Conservation (phyloP, 2,888 invertebrate species). For the Epiblema foenella region DNA sequence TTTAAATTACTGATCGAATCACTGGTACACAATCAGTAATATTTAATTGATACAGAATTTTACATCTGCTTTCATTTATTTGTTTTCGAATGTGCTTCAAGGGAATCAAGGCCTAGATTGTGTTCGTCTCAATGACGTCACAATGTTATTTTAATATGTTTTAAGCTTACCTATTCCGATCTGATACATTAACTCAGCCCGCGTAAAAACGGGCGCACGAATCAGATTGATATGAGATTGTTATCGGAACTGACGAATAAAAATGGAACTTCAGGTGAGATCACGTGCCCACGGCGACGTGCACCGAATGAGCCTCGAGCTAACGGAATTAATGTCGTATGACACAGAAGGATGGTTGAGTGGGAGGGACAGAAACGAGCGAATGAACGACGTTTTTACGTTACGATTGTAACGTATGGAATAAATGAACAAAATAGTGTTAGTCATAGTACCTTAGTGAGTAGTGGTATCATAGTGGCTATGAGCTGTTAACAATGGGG, state of each 20-base stretch:
- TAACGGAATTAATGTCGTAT: slow-evolving; percentile 30
- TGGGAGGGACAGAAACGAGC: neutral
- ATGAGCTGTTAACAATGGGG: too few species aligned
- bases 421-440: too few species aligned
- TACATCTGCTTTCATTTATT: slow-evolving; percentile 15
- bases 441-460: too few species aligned
- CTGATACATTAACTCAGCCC: neutral
- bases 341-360: slow-evolving; percentile 1
- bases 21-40: neutral
- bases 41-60: neutral
- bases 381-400: neutral
- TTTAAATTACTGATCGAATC: neutral
- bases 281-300: slow-evolving; percentile 43
- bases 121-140: neutral
- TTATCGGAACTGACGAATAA: neutral
- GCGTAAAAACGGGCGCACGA: neutral
- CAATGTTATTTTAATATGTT: neutral
- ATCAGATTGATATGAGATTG: neutral
- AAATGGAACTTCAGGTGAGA: neutral
- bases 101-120: neutral
- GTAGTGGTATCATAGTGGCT: too few species aligned
- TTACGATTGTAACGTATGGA: too few species aligned
- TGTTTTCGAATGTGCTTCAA: slow-evolving; percentile 15
- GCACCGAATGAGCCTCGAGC: slow-evolving; percentile 25
- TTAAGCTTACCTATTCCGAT: too few species aligned